These are phyloP conservation scores for Amblyraja radiata DNA, from an alignment of 2,797 vertebrate species.

Conservation along the genomic window DNA sequence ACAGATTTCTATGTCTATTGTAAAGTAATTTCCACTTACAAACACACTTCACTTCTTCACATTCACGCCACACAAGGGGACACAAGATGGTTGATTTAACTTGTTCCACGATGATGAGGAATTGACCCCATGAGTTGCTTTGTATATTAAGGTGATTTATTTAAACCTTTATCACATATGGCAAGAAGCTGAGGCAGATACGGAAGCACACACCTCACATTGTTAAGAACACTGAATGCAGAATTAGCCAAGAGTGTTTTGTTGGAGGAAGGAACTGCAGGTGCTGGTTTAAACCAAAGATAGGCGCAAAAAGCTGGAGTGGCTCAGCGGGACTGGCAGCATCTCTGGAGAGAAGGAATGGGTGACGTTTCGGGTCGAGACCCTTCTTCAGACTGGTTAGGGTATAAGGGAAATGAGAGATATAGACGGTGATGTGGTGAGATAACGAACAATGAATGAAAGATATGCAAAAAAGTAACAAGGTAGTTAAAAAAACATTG, in stretches of 20 bases:
- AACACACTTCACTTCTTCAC: neutral
- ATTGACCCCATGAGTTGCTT: neutral
- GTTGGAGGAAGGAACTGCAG: too few species aligned
- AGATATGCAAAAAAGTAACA: too few species aligned
- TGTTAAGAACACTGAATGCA: neutral
- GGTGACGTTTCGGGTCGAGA: too few species aligned
- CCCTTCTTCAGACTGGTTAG: too few species aligned
- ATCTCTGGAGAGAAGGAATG: too few species aligned
- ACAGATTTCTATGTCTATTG: constrained; percentile 1
- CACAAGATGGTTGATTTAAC: neutral
- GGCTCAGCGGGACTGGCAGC: too few species aligned
- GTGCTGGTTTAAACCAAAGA: too few species aligned
- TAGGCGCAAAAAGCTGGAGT: too few species aligned
- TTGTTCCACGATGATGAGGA: neutral
- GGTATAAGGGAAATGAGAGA: too few species aligned
- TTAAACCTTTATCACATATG: neutral
- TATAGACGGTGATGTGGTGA: too few species aligned
- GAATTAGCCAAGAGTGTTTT: neutral
- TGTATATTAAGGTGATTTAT: neutral
- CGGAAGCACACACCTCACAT: neutral
- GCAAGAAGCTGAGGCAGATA: neutral
- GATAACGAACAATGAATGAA: too few species aligned
- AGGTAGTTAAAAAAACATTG: too few species aligned
- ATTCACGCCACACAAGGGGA: neutral
- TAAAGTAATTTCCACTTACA: neutral